phyloP scores from a whole-genome alignment of 2,113 vertebrate species.

The Chamaea fasciata region DNA sequence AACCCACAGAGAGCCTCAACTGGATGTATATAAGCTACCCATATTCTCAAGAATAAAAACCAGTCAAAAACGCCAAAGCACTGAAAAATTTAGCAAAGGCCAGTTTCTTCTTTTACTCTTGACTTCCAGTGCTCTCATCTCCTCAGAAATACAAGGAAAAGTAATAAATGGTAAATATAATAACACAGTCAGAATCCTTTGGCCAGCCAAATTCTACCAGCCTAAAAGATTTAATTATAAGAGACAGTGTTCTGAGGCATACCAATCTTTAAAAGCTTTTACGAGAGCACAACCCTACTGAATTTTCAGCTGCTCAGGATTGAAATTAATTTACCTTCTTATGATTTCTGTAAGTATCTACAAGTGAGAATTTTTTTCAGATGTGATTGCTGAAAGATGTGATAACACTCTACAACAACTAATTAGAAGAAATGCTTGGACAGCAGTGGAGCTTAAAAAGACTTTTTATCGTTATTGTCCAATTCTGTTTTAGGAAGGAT shows the following conservation, averaged over 20 bases:
- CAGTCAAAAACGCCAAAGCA: background rate
- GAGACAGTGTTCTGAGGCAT: background rate
- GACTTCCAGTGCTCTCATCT: background rate
- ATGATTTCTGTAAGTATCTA: background rate
- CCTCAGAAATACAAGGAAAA: background rate
- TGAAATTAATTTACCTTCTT: constrained; percentile 1
- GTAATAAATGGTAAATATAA: background rate
- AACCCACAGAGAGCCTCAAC: background rate
- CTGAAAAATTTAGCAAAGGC: background rate
- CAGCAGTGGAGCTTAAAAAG: background rate
- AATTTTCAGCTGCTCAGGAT: background rate
- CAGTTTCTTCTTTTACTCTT: background rate
- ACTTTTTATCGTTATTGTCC: background rate
- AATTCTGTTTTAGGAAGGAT: background rate
- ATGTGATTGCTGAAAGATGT: background rate
- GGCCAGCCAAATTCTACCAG: background rate
- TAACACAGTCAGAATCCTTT: background rate
- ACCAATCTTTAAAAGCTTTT: background rate
- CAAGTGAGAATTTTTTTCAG: background rate
- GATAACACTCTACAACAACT: background rate
- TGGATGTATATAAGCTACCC: background rate
- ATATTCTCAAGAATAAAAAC: background rate
- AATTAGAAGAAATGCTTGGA: background rate
- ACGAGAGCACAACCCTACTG: background rate
- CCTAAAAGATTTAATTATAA: background rate